These are phyloP conservation scores for Neoascia interrupta DNA, from an alignment of 2,888 invertebrate species.

Conservation along the genomic window DNA sequence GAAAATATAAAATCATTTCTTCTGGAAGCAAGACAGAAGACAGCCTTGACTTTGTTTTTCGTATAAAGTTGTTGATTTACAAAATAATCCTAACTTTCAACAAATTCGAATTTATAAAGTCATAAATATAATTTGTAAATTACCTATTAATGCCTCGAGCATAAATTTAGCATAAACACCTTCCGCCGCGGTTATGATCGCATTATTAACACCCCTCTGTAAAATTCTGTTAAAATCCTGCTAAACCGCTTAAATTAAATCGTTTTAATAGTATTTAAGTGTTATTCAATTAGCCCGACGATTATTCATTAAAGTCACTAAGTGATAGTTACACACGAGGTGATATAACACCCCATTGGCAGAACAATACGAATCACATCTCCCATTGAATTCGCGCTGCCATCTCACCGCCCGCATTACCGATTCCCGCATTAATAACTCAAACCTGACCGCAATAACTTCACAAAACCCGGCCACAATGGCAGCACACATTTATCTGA, in stretches of 20 bases:
- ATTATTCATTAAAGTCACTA: slow-evolving; percentile 54
- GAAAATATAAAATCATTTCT: too few species aligned
- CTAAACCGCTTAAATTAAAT: slow-evolving; percentile 40
- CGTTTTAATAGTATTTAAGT: slow-evolving; percentile 54
- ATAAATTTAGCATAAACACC: background rate
- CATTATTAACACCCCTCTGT: background rate
- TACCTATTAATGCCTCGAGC: background rate
- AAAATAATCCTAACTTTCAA: too few species aligned
- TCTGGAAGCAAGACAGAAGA: too few species aligned
- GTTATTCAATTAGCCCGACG: slow-evolving; percentile 58
- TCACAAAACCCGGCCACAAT: slow-evolving; percentile 54
- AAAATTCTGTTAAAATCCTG: background rate
- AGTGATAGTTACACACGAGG: slow-evolving; percentile 61
- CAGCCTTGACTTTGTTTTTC: too few species aligned
- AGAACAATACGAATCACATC: slow-evolving; percentile 28
- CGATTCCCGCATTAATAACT: slow-evolving; percentile 45
- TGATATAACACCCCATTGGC: slow-evolving; percentile 10
- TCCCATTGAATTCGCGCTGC: slow-evolving; percentile 24
- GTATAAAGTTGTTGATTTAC: too few species aligned
- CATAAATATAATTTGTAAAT: too few species aligned
- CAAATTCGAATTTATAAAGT: too few species aligned
- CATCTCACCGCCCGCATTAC: slow-evolving; percentile 11
- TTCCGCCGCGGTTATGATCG: background rate
- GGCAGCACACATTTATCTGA: slow-evolving; percentile 14
- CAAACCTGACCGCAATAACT: slow-evolving; percentile 54